Conservation (phyloP, 1,140 invertebrate genomes). For the Melanaphis sacchari region DNA sequence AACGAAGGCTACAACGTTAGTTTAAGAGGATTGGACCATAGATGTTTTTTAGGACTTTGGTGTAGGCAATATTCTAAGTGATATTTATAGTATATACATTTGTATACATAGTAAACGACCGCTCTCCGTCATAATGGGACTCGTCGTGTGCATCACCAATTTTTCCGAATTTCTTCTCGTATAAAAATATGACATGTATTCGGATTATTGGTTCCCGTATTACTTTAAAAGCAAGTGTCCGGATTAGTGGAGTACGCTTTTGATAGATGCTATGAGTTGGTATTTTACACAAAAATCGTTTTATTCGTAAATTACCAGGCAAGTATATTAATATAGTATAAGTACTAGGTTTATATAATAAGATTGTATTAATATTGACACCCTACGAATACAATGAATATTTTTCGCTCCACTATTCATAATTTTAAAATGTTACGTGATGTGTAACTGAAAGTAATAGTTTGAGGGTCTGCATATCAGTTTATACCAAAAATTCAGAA, state of each 20-base stretch:
- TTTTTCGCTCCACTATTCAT: neutral
- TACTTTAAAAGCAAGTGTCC: neutral
- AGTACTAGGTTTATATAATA: too few relatives aligned
- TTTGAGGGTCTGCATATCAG: neutral
- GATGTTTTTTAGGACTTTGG: neutral
- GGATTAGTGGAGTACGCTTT: too few relatives aligned
- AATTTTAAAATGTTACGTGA: neutral
- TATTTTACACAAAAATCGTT: too few relatives aligned
- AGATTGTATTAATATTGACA: too few relatives aligned
- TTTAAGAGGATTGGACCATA: neutral
- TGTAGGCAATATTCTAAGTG: constrained; percentile 7
- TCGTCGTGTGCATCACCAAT: neutral
- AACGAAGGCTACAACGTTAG: neutral
- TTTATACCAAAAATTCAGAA: neutral
- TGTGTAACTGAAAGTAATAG: neutral
- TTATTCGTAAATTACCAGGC: too few relatives aligned
- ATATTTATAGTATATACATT: neutral
- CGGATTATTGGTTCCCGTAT: neutral
- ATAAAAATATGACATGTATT: neutral
- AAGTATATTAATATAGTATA: too few relatives aligned
- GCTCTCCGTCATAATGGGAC: neutral
- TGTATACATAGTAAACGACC: neutral
- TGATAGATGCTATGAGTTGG: too few relatives aligned
- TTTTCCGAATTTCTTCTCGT: neutral
- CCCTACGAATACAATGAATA: neutral